phyloP scores from a whole-genome alignment of 2,113 vertebrate genomes.

The Columba janthina region DNA sequence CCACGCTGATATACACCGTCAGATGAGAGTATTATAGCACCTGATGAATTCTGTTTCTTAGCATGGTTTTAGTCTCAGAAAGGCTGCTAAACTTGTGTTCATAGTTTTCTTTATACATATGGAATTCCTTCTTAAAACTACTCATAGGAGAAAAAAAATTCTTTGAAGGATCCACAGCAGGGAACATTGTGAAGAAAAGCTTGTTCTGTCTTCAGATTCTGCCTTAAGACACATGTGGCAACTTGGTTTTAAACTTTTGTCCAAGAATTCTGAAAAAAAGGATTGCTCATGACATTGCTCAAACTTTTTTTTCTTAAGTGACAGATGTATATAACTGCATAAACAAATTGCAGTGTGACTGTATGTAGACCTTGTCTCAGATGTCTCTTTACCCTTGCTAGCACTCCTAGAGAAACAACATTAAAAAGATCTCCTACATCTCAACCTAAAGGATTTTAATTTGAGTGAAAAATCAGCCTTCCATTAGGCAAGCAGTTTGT shows the following conservation, averaged over 20 bases:
- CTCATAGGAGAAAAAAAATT: not conserved
- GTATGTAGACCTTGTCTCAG: not conserved
- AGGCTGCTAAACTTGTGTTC: not conserved
- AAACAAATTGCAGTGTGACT: not conserved
- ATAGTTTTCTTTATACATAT: not conserved
- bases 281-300: not conserved
- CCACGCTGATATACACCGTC: not conserved
- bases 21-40: not conserved
- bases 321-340: not conserved
- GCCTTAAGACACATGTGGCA: not conserved
- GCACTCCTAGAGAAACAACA: not conserved
- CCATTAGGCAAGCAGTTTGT: not conserved
- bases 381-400: not conserved
- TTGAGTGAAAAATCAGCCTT: not conserved
- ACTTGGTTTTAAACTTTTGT: not conserved
- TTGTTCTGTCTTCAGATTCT: not conserved
- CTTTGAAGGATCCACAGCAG: not conserved
- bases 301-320: not conserved
- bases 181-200: not conserved
- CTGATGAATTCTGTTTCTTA: not conserved
- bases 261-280: not conserved
- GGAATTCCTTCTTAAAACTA: not conserved
- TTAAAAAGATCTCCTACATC: not conserved
- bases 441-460: not conserved
- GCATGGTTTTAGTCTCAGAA: not conserved